Evolutionary conservation across 1,140 invertebrate genomes (phyloP).

Genomic region (Zaprionus nigranus): DNA sequence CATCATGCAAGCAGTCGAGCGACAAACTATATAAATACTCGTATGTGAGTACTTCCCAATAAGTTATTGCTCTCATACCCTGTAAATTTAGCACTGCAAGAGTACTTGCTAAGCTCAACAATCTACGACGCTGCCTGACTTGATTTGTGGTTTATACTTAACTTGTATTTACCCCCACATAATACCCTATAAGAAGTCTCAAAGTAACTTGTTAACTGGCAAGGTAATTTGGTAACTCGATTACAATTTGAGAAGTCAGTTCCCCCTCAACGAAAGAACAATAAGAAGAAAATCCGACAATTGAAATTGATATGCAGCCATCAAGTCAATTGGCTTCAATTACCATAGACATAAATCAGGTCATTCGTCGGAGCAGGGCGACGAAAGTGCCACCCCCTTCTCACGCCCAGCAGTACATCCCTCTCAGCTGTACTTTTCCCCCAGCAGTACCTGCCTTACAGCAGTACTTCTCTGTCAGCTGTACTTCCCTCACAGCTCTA

Average conservation of each 20-base stretch:
- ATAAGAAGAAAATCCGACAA: background rate
- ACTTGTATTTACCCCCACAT: background rate
- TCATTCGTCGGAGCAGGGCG: background rate
- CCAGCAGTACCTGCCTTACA: too few relatives aligned
- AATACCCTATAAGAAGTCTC: background rate
- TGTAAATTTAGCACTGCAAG: background rate
- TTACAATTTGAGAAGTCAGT: background rate
- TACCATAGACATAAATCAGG: conserved; percentile 3
- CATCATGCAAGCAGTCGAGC: background rate
- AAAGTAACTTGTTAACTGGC: background rate
- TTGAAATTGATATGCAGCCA: conserved; percentile 6
- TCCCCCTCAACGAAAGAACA: background rate
- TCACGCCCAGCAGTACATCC: background rate
- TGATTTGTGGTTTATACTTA: background rate
- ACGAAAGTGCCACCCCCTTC: background rate
- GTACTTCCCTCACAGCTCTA: too few relatives aligned
- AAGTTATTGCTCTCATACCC: background rate
- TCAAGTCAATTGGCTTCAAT: conserved; percentile 6
- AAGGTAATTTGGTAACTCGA: background rate
- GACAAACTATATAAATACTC: background rate
- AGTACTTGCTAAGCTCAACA: background rate
- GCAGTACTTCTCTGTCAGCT: too few relatives aligned
- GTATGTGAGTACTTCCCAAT: background rate
- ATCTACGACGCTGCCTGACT: background rate
- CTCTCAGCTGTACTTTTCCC: background rate